Conservation (phyloP, 2,888 invertebrate species). For the Drosophila percnosoma region DNA sequence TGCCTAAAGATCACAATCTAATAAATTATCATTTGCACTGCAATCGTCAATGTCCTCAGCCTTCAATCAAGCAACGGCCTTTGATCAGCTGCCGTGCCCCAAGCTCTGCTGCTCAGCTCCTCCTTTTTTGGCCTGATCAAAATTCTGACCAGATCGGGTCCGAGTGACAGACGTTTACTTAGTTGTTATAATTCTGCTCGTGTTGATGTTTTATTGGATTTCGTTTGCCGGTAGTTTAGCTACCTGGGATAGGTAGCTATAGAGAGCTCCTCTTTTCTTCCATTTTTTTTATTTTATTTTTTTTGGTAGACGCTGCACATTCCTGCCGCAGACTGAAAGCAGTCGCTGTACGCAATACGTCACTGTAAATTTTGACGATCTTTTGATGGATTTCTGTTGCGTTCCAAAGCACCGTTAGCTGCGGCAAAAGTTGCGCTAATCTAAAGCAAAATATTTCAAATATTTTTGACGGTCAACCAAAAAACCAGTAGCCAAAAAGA, state of each 20-base stretch:
- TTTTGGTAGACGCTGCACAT: constrained; percentile 51
- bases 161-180: constrained; percentile 79
- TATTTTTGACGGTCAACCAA: constrained; percentile 42
- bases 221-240: constrained; percentile 34
- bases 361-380: constrained; percentile 74
- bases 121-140: constrained; percentile 72
- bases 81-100: constrained; percentile 74
- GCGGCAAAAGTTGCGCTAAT: constrained; percentile 66
- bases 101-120: constrained; percentile 14
- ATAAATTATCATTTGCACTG: constrained; percentile 81
- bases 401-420: constrained; percentile 70
- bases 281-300: constrained; percentile 35
- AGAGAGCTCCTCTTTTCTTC: neutral
- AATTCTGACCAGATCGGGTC: constrained; percentile 68
- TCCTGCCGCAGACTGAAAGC: constrained; percentile 46
- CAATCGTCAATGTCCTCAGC: constrained; percentile 72
- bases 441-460: constrained; percentile 71
- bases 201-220: constrained; percentile 79
- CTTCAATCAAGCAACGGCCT: constrained; percentile 74
- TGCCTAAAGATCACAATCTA: constrained; percentile 74
- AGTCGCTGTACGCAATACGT: constrained; percentile 63
- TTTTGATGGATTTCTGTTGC: constrained; percentile 74
- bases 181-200: constrained; percentile 80
- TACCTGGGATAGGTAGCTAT: constrained; percentile 22
- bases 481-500: constrained; percentile 16